phyloP scores from a whole-genome alignment of 92 coral and sea anemone genomes.

The Virgularia gustaviana region DNA sequence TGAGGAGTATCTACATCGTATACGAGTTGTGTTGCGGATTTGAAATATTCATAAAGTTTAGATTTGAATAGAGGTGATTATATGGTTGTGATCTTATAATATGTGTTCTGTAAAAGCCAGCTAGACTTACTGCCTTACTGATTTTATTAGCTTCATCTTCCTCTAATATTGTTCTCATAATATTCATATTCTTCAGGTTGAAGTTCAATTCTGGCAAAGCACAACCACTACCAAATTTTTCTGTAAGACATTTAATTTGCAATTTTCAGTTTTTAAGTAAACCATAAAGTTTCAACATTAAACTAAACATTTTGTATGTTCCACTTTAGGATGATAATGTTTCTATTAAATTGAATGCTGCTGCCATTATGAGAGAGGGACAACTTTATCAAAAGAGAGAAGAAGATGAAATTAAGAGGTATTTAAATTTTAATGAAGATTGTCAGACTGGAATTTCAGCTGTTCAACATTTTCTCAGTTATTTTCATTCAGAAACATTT shows the following conservation, averaged over 20 bases:
- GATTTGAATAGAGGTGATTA: no score
- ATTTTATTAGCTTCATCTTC: not conserved
- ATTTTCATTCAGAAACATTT: not conserved
- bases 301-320: not conserved
- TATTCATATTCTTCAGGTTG: conserved; percentile 48
- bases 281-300: not conserved
- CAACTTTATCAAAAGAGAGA: conserved; percentile 86
- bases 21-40: no score
- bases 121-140: no score
- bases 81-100: no score
- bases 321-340: conserved; percentile 63
- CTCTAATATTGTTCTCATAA: not conserved
- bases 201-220: conserved; percentile 78
- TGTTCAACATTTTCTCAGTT: not conserved
- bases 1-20: no score
- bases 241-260: conserved; percentile 47
- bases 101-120: no score
- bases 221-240: conserved; percentile 65
- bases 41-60: no score
- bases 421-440: not conserved
- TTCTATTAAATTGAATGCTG: conserved; percentile 88
- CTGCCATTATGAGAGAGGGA: conserved; percentile 97
- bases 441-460: not conserved
- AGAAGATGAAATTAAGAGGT: conserved; percentile 81
- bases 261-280: not conserved